These are phyloP conservation scores for Rosalia funebris DNA, from an alignment of 2,888 invertebrate species.

Conservation along the genomic window DNA sequence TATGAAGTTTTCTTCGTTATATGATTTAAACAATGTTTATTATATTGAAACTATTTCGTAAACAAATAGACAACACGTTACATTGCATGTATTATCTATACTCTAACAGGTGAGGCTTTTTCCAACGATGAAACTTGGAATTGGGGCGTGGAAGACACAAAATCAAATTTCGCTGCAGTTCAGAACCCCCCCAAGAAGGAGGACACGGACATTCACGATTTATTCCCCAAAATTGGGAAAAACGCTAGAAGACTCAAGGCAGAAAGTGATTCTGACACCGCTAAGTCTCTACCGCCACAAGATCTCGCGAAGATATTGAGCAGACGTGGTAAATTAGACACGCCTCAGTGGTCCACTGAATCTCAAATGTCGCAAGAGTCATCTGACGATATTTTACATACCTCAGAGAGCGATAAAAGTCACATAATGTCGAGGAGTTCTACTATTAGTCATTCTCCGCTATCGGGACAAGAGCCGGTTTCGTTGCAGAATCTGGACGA, in stretches of 20 bases:
- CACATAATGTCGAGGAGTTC: conserved; percentile 68
- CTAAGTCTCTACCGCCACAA: conserved; percentile 19
- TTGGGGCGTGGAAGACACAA: conserved; percentile 69
- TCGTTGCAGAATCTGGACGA: conserved; percentile 27
- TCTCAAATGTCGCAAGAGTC: conserved; percentile 75
- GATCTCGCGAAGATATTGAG: conserved; percentile 34
- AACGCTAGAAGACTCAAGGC: conserved; percentile 41
- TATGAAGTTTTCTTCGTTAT: too few relatives aligned
- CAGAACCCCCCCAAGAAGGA: conserved; percentile 29
- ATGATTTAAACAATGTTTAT: too few relatives aligned
- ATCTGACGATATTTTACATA: conserved; percentile 71
- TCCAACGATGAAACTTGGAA: conserved; percentile 70
- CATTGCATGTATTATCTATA: too few relatives aligned
- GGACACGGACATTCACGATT: conserved; percentile 54
- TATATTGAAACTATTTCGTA: too few relatives aligned
- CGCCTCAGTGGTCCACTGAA: conserved; percentile 75
- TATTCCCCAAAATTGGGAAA: conserved; percentile 63
- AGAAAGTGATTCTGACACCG: conserved; percentile 60
- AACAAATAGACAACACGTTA: too few relatives aligned
- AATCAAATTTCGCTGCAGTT: conserved; percentile 41
- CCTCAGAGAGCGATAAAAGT: conserved; percentile 72
- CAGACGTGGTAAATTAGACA: conserved; percentile 57
- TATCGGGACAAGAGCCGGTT: conserved; percentile 45
- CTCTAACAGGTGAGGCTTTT: conserved; percentile 70
- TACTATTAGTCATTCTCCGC: conserved; percentile 61